A percentile compares a stretch with the other conserved stretches of the same genome.
Evolutionary conservation across 2,113 vertebrate genomes (phyloP).

Genomic region (Etheostoma spectabile): DNA sequence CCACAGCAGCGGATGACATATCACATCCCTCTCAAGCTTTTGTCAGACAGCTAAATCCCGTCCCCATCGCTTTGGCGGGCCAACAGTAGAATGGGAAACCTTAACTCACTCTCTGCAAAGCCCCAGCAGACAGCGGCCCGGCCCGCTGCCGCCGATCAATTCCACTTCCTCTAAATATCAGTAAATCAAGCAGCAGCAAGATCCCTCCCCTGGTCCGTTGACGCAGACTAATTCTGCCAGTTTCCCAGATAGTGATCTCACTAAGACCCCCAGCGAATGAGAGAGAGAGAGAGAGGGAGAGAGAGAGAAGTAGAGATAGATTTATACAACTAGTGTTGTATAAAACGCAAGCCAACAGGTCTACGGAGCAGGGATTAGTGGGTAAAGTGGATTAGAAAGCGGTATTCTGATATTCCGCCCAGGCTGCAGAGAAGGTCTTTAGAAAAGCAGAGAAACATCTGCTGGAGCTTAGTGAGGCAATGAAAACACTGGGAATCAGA

Average conservation of each 20-base stretch:
- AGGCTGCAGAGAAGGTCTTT: conserved; percentile 80
- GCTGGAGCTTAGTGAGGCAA: conserved; percentile 79
- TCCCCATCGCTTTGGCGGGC: conserved; percentile 57
- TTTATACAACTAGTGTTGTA: conserved; percentile 48
- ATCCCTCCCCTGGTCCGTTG: conserved; percentile 66
- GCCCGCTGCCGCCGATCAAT: conserved; percentile 73
- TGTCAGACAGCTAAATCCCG: conserved; percentile 78
- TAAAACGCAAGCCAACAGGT: conserved; percentile 78
- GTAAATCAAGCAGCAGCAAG: conserved; percentile 75
- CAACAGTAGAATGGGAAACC: conserved; percentile 62
- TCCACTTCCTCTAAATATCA: conserved; percentile 78
- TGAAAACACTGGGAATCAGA: conserved; percentile 72
- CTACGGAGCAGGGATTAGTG: conserved; percentile 80
- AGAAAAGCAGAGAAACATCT: conserved; percentile 83
- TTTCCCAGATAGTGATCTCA: conserved; percentile 80
- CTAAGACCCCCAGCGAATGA: conserved; percentile 78
- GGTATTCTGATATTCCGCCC: conserved; percentile 81
- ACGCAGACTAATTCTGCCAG: conserved; percentile 70
- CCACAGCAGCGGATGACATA: conserved; percentile 78
- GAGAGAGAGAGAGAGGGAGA: conserved; percentile 34
- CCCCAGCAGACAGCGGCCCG: conserved; percentile 58
- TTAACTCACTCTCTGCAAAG: conserved; percentile 72
- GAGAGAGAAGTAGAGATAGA: too few relatives aligned
- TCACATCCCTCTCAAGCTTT: conserved; percentile 77
- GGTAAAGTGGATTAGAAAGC: conserved; percentile 83